These are phyloP conservation scores for Homarus americanus DNA, from an alignment of 1,140 invertebrate species.

Conservation along the genomic window DNA sequence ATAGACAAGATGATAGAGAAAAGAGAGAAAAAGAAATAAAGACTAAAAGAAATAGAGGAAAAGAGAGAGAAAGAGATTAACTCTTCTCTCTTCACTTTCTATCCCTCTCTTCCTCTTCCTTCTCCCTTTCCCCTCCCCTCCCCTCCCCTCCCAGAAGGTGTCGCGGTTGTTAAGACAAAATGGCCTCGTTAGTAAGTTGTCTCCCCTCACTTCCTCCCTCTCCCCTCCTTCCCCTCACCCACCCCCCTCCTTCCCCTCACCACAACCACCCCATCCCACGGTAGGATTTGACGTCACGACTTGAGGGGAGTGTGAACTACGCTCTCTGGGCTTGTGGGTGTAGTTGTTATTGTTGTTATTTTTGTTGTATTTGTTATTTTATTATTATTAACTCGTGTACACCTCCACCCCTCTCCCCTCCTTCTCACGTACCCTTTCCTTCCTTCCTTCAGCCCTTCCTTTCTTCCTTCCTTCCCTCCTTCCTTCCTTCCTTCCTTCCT, in stretches of 20 bases:
- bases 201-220: not conserved
- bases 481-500: conserved; percentile 3
- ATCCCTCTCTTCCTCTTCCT: not conserved
- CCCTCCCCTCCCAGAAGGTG: not conserved
- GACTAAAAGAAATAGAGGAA: too few species aligned
- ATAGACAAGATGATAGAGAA: not conserved
- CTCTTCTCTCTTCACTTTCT: not conserved
- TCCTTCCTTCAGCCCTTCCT: not conserved
- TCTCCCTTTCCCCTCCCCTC: not conserved
- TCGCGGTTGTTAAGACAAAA: conserved; percentile 3
- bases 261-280: too few species aligned
- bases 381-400: too few species aligned
- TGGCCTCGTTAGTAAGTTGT: not conserved
- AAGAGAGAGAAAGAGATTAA: not conserved
- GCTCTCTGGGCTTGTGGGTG: too few species aligned
- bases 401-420: not conserved
- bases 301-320: too few species aligned
- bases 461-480: too few species aligned
- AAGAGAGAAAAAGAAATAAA: too few species aligned
- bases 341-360: too few species aligned
- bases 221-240: not conserved
- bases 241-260: not conserved
- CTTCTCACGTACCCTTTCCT: too few species aligned
- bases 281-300: too few species aligned
- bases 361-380: too few species aligned